Evolutionary conservation across 2,113 vertebrate genomes (phyloP).

Genomic region (Cryptomyrus ogoouensis): DNA sequence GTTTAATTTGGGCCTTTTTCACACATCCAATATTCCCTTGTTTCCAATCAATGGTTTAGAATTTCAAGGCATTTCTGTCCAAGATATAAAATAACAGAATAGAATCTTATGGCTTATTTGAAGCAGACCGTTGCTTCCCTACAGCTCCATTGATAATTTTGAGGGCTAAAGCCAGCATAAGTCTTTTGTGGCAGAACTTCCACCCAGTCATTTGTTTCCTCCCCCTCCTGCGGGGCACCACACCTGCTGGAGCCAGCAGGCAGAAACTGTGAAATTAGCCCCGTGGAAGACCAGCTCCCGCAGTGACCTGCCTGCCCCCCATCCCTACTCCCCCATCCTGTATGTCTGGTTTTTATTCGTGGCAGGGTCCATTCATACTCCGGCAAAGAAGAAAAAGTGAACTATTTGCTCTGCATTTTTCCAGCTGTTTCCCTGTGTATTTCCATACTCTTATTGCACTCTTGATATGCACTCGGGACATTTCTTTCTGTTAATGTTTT

Average conservation of each 20-base stretch:
- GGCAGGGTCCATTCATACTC: neutral
- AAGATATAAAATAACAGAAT: slow-evolving; percentile 1
- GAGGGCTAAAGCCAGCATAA: neutral
- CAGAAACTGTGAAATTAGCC: slow-evolving; percentile 22
- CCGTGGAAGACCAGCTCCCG: neutral
- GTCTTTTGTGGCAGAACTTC: neutral
- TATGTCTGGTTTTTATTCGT: neutral
- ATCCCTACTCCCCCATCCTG: neutral
- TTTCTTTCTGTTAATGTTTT: neutral
- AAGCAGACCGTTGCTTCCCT: neutral
- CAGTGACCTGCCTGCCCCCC: neutral
- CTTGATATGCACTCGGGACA: neutral
- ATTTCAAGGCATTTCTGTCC: neutral
- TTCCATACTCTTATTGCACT: neutral
- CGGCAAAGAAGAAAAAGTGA: neutral
- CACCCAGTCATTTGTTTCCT: slow-evolving; percentile 16
- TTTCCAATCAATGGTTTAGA: neutral
- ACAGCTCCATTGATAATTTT: slow-evolving; percentile 1
- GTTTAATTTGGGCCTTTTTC: neutral
- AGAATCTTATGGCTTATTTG: neutral
- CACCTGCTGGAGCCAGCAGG: slow-evolving; percentile 20
- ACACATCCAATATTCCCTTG: neutral
- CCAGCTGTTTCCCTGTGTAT: neutral
- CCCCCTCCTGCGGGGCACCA: neutral
- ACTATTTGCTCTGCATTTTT: neutral